phyloP scores from a whole-genome alignment of 2,888 invertebrate species.

The Cantharis rufa region DNA sequence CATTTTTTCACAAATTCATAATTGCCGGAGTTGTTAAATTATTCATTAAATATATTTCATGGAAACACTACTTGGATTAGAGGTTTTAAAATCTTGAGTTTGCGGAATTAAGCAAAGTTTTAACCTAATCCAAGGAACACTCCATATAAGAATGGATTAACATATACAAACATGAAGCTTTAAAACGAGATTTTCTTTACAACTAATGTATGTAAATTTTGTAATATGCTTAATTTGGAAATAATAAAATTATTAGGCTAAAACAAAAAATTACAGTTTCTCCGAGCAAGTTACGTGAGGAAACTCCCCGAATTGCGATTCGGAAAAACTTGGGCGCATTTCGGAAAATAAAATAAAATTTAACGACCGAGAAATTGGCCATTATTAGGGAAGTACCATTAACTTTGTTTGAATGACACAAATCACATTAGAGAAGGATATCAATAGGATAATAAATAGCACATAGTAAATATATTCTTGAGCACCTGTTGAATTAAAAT shows the following conservation, averaged over 20 bases:
- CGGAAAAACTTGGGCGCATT: not conserved
- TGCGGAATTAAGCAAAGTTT: constrained; percentile 41
- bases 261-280: not conserved
- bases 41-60: constrained; percentile 43
- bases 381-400: not conserved
- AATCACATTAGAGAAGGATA: not conserved
- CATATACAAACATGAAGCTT: constrained; percentile 30
- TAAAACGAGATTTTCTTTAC: constrained; percentile 30
- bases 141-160: constrained; percentile 42
- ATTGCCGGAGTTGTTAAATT: constrained; percentile 34
- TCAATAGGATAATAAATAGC: not conserved
- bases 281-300: not conserved
- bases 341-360: not conserved
- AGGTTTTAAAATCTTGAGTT: constrained; percentile 41
- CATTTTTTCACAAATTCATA: constrained; percentile 10
- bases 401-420: not conserved
- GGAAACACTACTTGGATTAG: constrained; percentile 39
- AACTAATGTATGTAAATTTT: constrained; percentile 30
- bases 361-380: not conserved
- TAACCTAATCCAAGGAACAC: constrained; percentile 41
- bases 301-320: not conserved
- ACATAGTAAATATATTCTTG: not conserved
- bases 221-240: constrained; percentile 5
- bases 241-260: not conserved
- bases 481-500: constrained; percentile 5